Evolutionary conservation across 2,113 vertebrate species (phyloP).

Genomic region (Nyctereutes procyonoides): DNA sequence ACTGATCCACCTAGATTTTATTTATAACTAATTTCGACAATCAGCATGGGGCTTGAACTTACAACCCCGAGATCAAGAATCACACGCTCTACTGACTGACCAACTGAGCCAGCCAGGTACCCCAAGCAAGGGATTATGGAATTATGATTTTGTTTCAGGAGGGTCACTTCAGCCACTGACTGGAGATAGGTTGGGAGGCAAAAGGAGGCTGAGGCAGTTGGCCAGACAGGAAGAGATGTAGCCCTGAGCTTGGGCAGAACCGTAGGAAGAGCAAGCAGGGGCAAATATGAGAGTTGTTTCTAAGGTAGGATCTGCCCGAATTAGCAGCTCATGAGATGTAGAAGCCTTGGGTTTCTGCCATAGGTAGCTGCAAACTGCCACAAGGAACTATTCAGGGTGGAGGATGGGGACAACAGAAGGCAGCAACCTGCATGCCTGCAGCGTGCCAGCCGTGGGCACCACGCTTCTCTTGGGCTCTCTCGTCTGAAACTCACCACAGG

Average conservation of each 20-base stretch:
- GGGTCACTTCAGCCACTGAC: neutral
- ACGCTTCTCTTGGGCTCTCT: fast-evolving
- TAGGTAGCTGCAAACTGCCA: neutral
- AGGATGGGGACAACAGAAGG: neutral
- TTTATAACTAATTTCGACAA: neutral
- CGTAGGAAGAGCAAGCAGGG: neutral
- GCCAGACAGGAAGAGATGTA: neutral
- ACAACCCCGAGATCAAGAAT: neutral
- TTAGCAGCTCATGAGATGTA: neutral
- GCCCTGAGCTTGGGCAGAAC: neutral
- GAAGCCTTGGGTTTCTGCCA: neutral
- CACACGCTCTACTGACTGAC: neutral
- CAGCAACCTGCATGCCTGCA: neutral
- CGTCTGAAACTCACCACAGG: neutral
- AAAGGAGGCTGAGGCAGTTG: neutral
- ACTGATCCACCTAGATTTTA: neutral
- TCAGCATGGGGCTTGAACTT: neutral
- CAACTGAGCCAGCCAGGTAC: neutral
- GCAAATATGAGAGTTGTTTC: neutral
- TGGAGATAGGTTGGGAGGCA: neutral
- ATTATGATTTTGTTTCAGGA: neutral
- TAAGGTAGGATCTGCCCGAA: neutral
- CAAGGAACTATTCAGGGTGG: too few relatives aligned
- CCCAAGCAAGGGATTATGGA: neutral
- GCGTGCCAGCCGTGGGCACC: neutral